These are phyloP conservation scores for Apeira syringaria DNA, from an alignment of 2,888 invertebrate genomes.

Conservation along the genomic window DNA sequence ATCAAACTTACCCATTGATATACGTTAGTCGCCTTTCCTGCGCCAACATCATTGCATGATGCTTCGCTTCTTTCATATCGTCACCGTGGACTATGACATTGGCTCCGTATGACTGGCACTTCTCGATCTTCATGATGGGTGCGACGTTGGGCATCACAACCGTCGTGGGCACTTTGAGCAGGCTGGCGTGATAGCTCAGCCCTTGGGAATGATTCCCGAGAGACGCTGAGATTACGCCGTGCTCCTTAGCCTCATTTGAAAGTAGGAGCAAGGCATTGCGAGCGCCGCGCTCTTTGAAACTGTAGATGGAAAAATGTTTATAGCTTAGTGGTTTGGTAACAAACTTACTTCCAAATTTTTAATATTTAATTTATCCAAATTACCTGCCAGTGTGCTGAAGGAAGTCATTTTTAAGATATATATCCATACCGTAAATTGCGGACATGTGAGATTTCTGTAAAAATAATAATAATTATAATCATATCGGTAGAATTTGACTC, in stretches of 20 bases:
- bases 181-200: conserved; percentile 90
- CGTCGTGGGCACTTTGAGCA: conserved; percentile 87
- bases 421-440: conserved; percentile 89
- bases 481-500: too few relatives aligned
- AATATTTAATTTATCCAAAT: neutral
- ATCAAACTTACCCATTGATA: conserved; percentile 90
- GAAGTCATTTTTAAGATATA: conserved; percentile 97
- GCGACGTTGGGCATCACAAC: conserved; percentile 98
- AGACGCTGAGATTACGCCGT: conserved; percentile 96
- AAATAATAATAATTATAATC: too few relatives aligned
- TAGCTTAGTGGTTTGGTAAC: too few relatives aligned
- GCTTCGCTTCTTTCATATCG: conserved; percentile 93
- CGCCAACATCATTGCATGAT: conserved; percentile 89
- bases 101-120: conserved; percentile 93
- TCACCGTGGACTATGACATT: conserved; percentile 92
- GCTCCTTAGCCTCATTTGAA: conserved; percentile 86
- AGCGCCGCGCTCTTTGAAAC: conserved; percentile 98
- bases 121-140: conserved; percentile 97
- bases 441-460: conserved; percentile 93
- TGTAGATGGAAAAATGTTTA: conserved; percentile 44
- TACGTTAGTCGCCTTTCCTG: conserved; percentile 89
- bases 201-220: conserved; percentile 96
- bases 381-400: conserved; percentile 97
- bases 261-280: conserved; percentile 92
- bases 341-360: too few relatives aligned